Percentiles rank a stretch among this genome's conserved stretches.
Evolutionary conservation across 2,888 invertebrate species (phyloP).

Genomic region (Dicyrtomina minuta): DNA sequence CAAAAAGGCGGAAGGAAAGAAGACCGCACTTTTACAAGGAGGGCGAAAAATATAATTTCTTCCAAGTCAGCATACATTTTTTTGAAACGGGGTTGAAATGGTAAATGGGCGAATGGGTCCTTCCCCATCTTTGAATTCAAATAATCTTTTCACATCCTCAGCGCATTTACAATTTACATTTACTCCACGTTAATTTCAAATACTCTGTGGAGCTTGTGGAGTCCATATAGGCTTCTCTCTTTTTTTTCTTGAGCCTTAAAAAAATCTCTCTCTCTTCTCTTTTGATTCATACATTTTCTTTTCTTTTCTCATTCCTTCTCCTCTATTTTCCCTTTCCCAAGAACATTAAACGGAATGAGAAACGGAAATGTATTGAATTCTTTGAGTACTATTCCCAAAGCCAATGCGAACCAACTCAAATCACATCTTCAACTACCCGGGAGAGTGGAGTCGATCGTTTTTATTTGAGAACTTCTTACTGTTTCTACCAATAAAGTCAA

Average conservation of each 20-base stretch:
- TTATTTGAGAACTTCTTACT: conserved; percentile 13
- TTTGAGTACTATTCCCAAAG: neutral
- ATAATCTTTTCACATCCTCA: conserved; percentile 19
- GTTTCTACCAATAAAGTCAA: conserved; percentile 22
- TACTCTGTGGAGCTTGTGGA: too few relatives aligned
- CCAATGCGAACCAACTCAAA: neutral
- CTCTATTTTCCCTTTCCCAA: neutral
- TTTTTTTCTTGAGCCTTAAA: neutral
- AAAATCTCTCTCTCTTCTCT: conserved; percentile 1
- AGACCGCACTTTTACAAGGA: conserved; percentile 9
- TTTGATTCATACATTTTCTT: conserved; percentile 4
- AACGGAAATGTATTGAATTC: conserved; percentile 3
- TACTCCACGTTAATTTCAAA: neutral
- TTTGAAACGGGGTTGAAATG: neutral
- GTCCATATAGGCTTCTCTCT: neutral
- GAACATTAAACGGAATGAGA: neutral
- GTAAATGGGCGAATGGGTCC: too few relatives aligned
- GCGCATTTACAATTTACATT: neutral
- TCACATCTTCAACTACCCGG: neutral
- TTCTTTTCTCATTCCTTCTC: conserved; percentile 6
- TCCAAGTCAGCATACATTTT: conserved; percentile 26
- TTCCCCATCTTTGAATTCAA: conserved; percentile 20
- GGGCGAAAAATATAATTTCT: conserved; percentile 33
- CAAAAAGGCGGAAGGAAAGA: conserved; percentile 15
- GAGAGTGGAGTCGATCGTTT: conserved; percentile 7